phyloP scores from a whole-genome alignment of 1,140 invertebrate species.

The Drosophila fuyamai region DNA sequence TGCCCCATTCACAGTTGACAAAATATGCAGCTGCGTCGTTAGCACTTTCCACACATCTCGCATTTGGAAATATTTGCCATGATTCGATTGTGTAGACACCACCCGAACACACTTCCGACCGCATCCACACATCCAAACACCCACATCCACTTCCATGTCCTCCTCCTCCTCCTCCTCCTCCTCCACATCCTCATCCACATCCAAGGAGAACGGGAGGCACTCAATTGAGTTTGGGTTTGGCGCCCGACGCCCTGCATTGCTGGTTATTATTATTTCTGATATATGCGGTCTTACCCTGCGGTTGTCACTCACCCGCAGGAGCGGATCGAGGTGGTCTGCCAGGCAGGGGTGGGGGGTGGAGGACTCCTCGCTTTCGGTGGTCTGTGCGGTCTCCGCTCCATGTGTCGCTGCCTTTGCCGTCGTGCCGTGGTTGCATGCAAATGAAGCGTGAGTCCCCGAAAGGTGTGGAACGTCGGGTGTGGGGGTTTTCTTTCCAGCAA shows the following conservation, averaged over 20 bases:
- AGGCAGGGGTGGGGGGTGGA: not conserved
- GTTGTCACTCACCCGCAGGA: conserved; percentile 65
- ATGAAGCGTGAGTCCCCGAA: conserved; percentile 78
- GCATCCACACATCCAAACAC: conserved; percentile 8
- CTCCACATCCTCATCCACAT: not conserved
- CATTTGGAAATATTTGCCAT: conserved; percentile 71
- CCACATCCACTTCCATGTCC: too few relatives aligned
- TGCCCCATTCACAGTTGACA: conserved; percentile 62
- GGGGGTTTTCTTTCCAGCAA: conserved; percentile 13
- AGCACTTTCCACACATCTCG: conserved; percentile 47
- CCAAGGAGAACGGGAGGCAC: conserved; percentile 25
- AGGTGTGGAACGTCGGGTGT: conserved; percentile 66
- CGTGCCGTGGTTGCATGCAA: conserved; percentile 76
- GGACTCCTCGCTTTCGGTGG: conserved; percentile 27
- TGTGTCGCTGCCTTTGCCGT: conserved; percentile 36
- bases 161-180: too few relatives aligned
- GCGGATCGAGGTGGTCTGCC: not conserved
- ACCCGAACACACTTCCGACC: conserved; percentile 14
- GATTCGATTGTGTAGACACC: conserved; percentile 73
- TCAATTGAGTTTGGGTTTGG: conserved; percentile 64
- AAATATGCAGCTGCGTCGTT: conserved; percentile 79
- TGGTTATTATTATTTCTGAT: conserved; percentile 83
- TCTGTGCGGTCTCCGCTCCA: conserved; percentile 50
- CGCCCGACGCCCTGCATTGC: conserved; percentile 34
- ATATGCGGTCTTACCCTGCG: conserved; percentile 82